Base-by-base conservation (phyloP, 2,888 invertebrate genomes). In the Allacma fusca region DNA sequence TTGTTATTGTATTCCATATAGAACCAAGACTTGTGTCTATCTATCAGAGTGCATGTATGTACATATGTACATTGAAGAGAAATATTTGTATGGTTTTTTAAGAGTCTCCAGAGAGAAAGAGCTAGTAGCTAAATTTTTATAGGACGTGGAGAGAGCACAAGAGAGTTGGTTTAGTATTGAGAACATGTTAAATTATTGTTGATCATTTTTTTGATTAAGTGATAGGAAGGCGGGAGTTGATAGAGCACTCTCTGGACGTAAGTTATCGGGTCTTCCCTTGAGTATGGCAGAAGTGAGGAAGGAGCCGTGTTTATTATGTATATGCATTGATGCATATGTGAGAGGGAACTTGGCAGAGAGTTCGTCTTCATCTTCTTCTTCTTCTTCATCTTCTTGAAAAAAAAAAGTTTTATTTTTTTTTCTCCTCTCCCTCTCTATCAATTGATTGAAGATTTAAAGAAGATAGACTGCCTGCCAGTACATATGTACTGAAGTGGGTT, bases 111-210 rank as follows among this genome's bases (percentile, higher is more conserved):
- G n/a, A n/a, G n/a, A n/a, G n/a, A n/a, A n/a, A n/a, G n/a, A n/a
- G n/a, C n/a, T n/a, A n/a, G n/a, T n/a, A n/a, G n/a, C n/a, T n/a
- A n/a, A n/a, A n/a, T n/a, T n/a, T n/a, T n/a, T n/a, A n/a, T n/a
- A n/a, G n/a, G n/a, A n/a, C n/a, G 34, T 34, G 4, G 4, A 34
- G 34, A 7, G 9, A 50, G 50, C 9, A 9, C 16, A 16, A 50
- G n/a, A 16, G 19, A 50, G 16, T 50, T 50, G 1, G n/a, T 12
- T 5, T 50, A 50, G 50, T 50, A 50, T 1, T 50, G 28, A 13
- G 67, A 34, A 28, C 19, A 28, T 26, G 5, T 70, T 70, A 28
- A 70, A 50, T 50, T 70, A 70, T 70, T 24, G 50, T 50, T 43
- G 13, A 44, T 26, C 50, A 70, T 50, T 70, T 44, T 24, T 24